Base-by-base conservation (phyloP, 1,140 invertebrate genomes). In the Choristoneura fumiferana region DNA sequence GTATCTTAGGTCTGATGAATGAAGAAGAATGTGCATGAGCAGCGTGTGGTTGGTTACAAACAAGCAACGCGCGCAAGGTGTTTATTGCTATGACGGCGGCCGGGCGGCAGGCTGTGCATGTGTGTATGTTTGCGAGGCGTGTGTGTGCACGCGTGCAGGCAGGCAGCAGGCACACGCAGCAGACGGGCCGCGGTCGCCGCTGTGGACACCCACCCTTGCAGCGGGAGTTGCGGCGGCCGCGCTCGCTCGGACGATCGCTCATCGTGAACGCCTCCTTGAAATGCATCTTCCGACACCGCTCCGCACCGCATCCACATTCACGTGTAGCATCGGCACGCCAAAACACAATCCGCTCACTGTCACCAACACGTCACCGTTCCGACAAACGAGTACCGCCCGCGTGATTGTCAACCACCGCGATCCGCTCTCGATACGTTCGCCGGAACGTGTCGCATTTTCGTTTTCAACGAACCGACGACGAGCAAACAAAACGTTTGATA, bases 201-300 rank as follows among this genome's bases (percentile, higher is more conserved):
- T 38, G 37, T 57, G 62, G 75, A 85, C 77, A 89, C 86, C 76
- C 73, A 89, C 86, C 86, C 81, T 86, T 89, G 84, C 82, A 87
- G 71, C 86, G 85, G 65, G 85, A 86, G 81, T 87, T 86, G 83
- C 85, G 84, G 71, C 83, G 86, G 75, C 80, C 84, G 78, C 84
- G 85, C 76, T 87, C 85, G 78, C 71, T 84, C 73, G 84, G 80
- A 83, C 81, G 84, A 86, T 88, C 80, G 86, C 80, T 87, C 84
- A 89, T 89, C 73, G 81, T 80, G 84, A 89, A 86, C 73, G 85
- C 80, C 83, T 89, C 86, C 78, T 87, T 89, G 86, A 89, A 89
- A 89, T 89, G 86, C 86, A 89, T 89, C 83, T 89, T 89, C 86
- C 75, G 62, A 82, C 71, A 71, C 69, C 80, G 63, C 78, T 80